These are phyloP conservation scores for Penaeus chinensis DNA, from an alignment of 1,140 invertebrate genomes.

Conservation along the genomic window DNA sequence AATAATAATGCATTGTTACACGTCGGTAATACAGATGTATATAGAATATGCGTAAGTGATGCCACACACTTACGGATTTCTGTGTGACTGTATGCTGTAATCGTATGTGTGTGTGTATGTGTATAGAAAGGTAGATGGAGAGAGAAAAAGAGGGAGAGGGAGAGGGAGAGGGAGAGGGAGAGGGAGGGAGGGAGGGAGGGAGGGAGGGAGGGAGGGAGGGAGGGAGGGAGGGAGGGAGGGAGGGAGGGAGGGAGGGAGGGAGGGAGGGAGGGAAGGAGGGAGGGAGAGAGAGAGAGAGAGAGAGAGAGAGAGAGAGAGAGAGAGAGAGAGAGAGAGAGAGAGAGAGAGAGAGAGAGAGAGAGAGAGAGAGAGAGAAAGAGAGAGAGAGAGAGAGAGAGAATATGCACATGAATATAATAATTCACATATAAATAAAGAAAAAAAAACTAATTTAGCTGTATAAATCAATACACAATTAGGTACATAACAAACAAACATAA, in stretches of 20 bases:
- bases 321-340: no score
- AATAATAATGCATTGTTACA: no score
- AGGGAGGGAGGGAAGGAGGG: background rate
- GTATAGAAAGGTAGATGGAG: slow-evolving; percentile 5
- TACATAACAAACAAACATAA: no score
- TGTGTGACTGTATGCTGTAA: background rate
- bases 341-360: background rate
- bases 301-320: no score
- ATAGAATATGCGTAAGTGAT: background rate
- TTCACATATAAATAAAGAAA: background rate
- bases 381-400: slow-evolving; percentile 18
- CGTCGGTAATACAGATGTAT: no score
- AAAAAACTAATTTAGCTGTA: background rate
- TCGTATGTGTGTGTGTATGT: slow-evolving; percentile 13
- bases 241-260: background rate
- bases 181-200: slow-evolving; percentile 23
- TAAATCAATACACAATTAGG: no score
- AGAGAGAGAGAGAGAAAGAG: slow-evolving; percentile 18
- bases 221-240: background rate
- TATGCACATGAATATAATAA: background rate
- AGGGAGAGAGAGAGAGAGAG: no score
- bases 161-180: slow-evolving; percentile 27
- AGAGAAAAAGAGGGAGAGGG: background rate
- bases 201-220: background rate
- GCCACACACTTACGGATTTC: background rate